phyloP scores from a whole-genome alignment of 1,140 invertebrate species.

The Mycetomoellerius zeteki region DNA sequence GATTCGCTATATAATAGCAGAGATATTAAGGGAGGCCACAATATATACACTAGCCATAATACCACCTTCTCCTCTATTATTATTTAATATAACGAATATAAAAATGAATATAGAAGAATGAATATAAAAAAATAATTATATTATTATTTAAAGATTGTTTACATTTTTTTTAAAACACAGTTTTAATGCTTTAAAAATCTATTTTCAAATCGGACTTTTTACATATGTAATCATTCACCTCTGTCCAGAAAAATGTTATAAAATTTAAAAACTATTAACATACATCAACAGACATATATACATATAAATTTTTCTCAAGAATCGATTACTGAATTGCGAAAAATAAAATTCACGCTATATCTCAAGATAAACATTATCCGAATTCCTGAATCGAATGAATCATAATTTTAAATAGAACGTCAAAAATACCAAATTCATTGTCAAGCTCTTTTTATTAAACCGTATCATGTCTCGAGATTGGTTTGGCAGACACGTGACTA shows the following conservation, averaged over 20 bases:
- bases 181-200: not conserved
- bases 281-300: not conserved
- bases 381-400: not conserved
- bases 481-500: not conserved
- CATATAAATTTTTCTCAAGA: not conserved
- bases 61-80: no score
- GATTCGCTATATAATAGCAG: no score
- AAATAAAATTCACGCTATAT: not conserved
- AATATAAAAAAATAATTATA: no score
- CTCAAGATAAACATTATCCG: not conserved
- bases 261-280: not conserved
- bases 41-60: no score
- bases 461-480: not conserved
- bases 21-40: no score
- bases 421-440: not conserved
- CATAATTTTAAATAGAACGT: not conserved
- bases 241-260: not conserved
- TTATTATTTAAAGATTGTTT: conserved; percentile 4
- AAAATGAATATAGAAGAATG: no score
- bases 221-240: not conserved
- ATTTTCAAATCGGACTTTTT: not conserved
- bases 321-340: not conserved
- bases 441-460: conserved; percentile 5
- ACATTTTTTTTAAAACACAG: not conserved
- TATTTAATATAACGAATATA: no score